Conservation (phyloP, 1,140 invertebrate genomes). For the Rhopalosiphum padi region DNA sequence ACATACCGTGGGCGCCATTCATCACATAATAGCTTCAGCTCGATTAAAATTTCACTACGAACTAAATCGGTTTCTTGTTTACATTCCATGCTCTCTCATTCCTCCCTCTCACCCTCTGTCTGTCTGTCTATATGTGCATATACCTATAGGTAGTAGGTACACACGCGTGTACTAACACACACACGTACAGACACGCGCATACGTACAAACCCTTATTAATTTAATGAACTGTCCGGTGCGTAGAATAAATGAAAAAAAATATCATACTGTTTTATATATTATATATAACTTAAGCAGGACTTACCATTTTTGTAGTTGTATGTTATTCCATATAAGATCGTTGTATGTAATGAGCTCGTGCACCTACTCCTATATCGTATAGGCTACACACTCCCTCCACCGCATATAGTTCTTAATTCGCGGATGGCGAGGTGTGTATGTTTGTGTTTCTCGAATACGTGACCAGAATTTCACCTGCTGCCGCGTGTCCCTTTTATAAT, state of each 20-base stretch:
- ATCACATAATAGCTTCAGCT: conserved; percentile 26
- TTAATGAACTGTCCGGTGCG: neutral
- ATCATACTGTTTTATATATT: neutral
- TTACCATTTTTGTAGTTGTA: neutral
- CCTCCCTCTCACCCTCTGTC: no score
- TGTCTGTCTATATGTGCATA: neutral
- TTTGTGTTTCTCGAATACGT: conserved; percentile 49
- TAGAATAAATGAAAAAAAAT: conserved; percentile 15
- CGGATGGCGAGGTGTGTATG: neutral
- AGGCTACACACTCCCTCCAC: neutral
- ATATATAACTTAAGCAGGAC: neutral
- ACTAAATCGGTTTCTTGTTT: conserved; percentile 53
- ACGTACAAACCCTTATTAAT: neutral
- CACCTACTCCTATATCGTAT: neutral
- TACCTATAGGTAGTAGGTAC: neutral
- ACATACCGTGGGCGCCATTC: conserved; percentile 17
- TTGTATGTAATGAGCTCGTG: conserved; percentile 28
- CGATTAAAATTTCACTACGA: conserved; percentile 53
- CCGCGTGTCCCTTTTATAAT: neutral
- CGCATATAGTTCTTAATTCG: conserved; percentile 38
- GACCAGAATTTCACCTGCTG: conserved; percentile 28
- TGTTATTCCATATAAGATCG: neutral
- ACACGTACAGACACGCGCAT: neutral
- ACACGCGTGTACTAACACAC: neutral
- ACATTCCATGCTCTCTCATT: neutral